phyloP scores from a whole-genome alignment of 2,888 invertebrate genomes.

The Oegoconia quadripuncta region DNA sequence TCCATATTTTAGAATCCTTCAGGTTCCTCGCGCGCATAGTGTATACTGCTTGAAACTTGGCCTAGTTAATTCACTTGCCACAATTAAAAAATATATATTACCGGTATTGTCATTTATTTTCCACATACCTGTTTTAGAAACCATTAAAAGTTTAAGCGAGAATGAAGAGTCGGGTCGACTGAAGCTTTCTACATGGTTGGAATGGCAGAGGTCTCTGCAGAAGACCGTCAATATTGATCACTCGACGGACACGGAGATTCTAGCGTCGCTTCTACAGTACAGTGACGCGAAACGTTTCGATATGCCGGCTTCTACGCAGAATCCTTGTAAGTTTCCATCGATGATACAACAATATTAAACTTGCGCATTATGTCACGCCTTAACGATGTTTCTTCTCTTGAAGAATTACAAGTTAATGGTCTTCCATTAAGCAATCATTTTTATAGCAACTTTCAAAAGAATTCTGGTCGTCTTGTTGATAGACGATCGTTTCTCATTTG shows the following conservation, averaged over 20 bases:
- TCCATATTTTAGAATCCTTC: too few species aligned
- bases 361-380: not conserved
- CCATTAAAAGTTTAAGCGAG: constrained; percentile 19
- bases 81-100: too few species aligned
- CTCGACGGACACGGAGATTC: constrained; percentile 62
- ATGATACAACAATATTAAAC: not conserved
- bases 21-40: not conserved
- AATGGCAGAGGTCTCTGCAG: constrained; percentile 70
- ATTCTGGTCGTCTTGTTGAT: too few species aligned
- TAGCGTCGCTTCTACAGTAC: constrained; percentile 65
- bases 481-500: too few species aligned
- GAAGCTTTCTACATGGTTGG: constrained; percentile 58
- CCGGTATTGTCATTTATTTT: too few species aligned
- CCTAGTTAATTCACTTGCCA: too few species aligned
- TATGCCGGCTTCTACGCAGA: constrained; percentile 56
- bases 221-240: constrained; percentile 61
- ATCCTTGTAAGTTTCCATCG: constrained; percentile 45
- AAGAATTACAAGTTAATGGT: too few species aligned
- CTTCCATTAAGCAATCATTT: too few species aligned
- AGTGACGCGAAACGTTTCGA: constrained; percentile 72
- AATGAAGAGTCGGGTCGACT: constrained; percentile 22
- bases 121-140: constrained; percentile 26
- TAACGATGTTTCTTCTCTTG: too few species aligned
- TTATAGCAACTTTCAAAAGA: too few species aligned
- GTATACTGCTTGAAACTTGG: not conserved